Base-by-base conservation (phyloP, 2,888 invertebrate genomes). In the Criorhina ranunculi region DNA sequence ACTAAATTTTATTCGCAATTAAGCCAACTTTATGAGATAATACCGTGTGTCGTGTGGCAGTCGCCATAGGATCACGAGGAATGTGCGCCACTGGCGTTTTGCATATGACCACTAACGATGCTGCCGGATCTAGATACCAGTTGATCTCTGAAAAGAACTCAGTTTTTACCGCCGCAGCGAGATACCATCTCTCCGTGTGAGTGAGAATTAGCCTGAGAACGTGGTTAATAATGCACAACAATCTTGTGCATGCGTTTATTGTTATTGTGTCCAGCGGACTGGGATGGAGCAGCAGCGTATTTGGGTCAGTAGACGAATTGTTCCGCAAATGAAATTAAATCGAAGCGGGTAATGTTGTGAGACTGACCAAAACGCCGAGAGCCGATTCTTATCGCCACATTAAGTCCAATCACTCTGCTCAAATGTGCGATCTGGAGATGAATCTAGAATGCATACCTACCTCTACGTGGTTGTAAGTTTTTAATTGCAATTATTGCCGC, bases 151-250 rank as follows among this genome's bases (percentile, higher is more conserved):
- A 51, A 60, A 49, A 46, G 31, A 62, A 19, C 29, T 62, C 33
- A n/a, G 6, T 19, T n/a, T n/a, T n/a, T n/a, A n/a, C 24, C 24
- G 24, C 4, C 24, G 24, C n/a, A n/a, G 4, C 19, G 33, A 42
- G 78, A 82, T 72, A 67, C 62, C 33, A 67, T 72, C 67, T 76
- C n/a, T 53, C 64, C 66, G 57, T 55, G 51, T 53, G 78, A 77
- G 70, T 66, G 72, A 67, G 82, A 83, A 83, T 83, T 78, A 78
- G 78, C 57, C 72, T 73, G 51, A 67, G 78, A 73, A 83, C 82
- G 78, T 78, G 82, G 72, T 83, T 83, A 83, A 83, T 83, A 83
- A 83, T 67, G 73, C 82, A 73, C 78, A 78, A 73, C 78, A 77
- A 75, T 62, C 35, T 75, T 67, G 8, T 69, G 73, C 75, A 81